These are phyloP conservation scores for Uropsilus gracilis DNA, from an alignment of 2,113 vertebrate species.

Conservation along the genomic window DNA sequence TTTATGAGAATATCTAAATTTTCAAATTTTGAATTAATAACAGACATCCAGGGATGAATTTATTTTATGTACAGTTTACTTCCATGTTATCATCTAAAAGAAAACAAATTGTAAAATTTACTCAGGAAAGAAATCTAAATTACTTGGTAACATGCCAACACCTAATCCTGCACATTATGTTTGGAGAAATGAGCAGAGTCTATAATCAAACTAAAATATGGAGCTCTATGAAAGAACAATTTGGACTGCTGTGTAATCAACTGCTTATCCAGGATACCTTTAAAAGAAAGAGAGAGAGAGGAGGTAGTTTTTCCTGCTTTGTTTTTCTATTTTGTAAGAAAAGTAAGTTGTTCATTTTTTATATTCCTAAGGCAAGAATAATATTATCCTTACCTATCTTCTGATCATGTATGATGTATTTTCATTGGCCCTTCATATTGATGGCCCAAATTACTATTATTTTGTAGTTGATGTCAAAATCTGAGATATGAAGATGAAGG, in stretches of 20 bases:
- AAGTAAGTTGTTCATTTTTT: neutral
- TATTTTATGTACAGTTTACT: neutral
- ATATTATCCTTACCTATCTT: constrained; percentile 14
- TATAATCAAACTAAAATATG: constrained; percentile 39
- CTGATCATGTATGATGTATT: neutral
- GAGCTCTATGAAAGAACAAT: constrained; percentile 35
- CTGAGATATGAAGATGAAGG: neutral
- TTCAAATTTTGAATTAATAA: neutral
- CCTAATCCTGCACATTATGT: neutral
- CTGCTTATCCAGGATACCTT: neutral
- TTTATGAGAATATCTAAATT: neutral
- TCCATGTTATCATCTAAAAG: constrained; percentile 4
- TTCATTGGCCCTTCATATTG: constrained; percentile 17
- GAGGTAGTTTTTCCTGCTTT: constrained; percentile 57
- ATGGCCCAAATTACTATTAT: constrained; percentile 42
- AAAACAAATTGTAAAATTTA: constrained; percentile 50
- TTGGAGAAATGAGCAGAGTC: constrained; percentile 19
- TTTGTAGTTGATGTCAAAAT: constrained; percentile 1
- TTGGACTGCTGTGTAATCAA: neutral
- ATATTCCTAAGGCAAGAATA: neutral
- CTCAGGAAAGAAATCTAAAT: constrained; percentile 39
- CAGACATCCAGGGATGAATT: constrained; percentile 11
- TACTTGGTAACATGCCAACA: neutral
- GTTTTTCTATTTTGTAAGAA: constrained; percentile 7
- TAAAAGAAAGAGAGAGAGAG: neutral